Evolutionary conservation across 2,797 vertebrate genomes (phyloP).

Genomic region (Okamejei kenojei): DNA sequence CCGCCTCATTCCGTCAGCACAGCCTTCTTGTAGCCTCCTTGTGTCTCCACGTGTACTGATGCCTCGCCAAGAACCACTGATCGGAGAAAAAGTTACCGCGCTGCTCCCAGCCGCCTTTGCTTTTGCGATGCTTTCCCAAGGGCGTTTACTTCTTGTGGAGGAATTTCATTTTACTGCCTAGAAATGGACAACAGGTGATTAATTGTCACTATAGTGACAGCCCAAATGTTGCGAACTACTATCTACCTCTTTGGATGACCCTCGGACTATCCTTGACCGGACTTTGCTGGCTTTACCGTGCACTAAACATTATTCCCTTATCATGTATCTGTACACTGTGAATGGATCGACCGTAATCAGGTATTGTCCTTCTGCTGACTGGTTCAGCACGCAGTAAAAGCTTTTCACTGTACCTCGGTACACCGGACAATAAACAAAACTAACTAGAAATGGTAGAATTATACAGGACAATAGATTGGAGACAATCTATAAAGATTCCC

Average conservation of each 20-base stretch:
- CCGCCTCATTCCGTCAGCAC: neutral
- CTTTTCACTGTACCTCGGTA: too few relatives aligned
- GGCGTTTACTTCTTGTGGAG: constrained; percentile 80
- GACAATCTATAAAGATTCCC: neutral
- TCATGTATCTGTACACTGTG: too few relatives aligned
- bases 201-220: neutral
- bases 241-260: too few relatives aligned
- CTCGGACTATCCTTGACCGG: too few relatives aligned
- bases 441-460: neutral
- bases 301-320: too few relatives aligned
- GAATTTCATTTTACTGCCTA: constrained; percentile 96
- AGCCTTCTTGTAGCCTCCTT: neutral
- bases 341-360: too few relatives aligned
- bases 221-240: too few relatives aligned
- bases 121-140: neutral
- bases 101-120: neutral
- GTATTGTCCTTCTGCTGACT: too few relatives aligned
- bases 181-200: constrained; percentile 44
- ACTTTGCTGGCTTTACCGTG: too few relatives aligned
- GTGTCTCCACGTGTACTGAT: too few relatives aligned
- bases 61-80: neutral
- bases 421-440: too few relatives aligned
- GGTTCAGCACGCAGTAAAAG: too few relatives aligned
- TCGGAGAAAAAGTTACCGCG: neutral
- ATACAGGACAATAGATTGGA: neutral